A percentile compares a stretch with the other conserved stretches of the same genome.
Conservation (phyloP, 1,140 invertebrate genomes). For the Panagrolaimus sp. region DNA sequence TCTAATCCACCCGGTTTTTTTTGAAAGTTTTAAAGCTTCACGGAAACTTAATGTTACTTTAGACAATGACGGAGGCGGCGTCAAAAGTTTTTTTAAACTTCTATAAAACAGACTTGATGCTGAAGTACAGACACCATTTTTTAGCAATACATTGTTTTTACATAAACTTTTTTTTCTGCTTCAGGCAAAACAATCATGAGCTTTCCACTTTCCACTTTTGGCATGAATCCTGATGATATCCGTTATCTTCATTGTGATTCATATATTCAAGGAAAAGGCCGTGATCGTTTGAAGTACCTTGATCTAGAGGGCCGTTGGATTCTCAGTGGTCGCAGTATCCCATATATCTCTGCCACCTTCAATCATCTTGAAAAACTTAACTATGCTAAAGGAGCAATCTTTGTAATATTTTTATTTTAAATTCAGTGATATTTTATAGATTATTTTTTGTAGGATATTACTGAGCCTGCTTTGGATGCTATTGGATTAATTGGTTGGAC, state of each 20-base stretch:
- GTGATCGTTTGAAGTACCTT: slow-evolving; percentile 18
- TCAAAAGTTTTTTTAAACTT: too few species aligned
- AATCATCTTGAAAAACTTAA: slow-evolving; percentile 22
- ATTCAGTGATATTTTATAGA: too few species aligned
- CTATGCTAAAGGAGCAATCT: slow-evolving; percentile 6
- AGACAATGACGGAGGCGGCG: too few species aligned
- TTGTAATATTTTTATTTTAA: slow-evolving; percentile 1
- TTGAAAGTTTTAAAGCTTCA: too few species aligned
- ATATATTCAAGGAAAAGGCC: slow-evolving; percentile 10
- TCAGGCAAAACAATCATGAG: background rate
- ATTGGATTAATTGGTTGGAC: slow-evolving; percentile 4
- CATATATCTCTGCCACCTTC: slow-evolving; percentile 11
- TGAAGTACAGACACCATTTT: too few species aligned
- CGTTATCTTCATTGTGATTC: slow-evolving; percentile 21
- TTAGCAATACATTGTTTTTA: too few species aligned
- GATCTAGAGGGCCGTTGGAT: slow-evolving; percentile 22
- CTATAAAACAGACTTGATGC: too few species aligned
- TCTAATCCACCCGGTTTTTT: too few species aligned
- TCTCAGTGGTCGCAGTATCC: background rate
- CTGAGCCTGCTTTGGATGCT: slow-evolving; percentile 3
- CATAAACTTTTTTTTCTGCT: too few species aligned
- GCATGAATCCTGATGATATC: slow-evolving; percentile 17
- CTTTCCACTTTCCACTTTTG: slow-evolving; percentile 10
- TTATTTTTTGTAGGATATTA: background rate
- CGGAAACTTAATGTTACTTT: too few species aligned